phyloP scores from a whole-genome alignment of 2,888 invertebrate genomes.

The Cecidostiba fungosa region DNA sequence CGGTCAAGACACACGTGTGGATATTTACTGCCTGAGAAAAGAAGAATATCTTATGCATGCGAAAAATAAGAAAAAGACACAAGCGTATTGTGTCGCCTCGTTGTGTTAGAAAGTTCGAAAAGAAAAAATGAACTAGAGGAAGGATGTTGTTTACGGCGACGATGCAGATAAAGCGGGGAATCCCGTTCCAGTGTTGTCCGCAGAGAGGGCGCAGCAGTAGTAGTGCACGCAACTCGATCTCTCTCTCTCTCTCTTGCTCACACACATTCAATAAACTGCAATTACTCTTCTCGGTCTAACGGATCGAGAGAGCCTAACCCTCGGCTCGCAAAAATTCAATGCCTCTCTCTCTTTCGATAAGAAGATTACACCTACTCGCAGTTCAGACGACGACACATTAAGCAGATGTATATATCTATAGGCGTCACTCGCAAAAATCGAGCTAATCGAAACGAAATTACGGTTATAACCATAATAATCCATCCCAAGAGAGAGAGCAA shows the following conservation, averaged over 20 bases:
- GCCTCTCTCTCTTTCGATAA: not conserved
- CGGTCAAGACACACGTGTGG: not conserved
- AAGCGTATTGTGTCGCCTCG: not conserved
- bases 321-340: not conserved
- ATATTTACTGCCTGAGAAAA: not conserved
- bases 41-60: not conserved
- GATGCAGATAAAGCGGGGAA: not conserved
- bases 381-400: slow-evolving; percentile 19
- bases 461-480: slow-evolving; percentile 39
- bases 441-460: slow-evolving; percentile 49
- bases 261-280: slow-evolving; percentile 13
- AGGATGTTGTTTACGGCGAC: not conserved
- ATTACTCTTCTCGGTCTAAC: not conserved
- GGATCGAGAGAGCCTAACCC: slow-evolving; percentile 3
- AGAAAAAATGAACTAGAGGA: not conserved
- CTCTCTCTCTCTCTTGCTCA: not conserved
- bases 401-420: slow-evolving; percentile 13
- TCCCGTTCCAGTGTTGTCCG: not conserved
- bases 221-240: not conserved
- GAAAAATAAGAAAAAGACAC: not conserved
- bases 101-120: slow-evolving; percentile 6
- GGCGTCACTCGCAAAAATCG: slow-evolving; percentile 23
- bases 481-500: not conserved
- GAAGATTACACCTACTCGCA: not conserved
- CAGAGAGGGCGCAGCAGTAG: slow-evolving; percentile 4